Conservation (phyloP, 2,113 vertebrate species). For the Tragelaphus buxtoni region DNA sequence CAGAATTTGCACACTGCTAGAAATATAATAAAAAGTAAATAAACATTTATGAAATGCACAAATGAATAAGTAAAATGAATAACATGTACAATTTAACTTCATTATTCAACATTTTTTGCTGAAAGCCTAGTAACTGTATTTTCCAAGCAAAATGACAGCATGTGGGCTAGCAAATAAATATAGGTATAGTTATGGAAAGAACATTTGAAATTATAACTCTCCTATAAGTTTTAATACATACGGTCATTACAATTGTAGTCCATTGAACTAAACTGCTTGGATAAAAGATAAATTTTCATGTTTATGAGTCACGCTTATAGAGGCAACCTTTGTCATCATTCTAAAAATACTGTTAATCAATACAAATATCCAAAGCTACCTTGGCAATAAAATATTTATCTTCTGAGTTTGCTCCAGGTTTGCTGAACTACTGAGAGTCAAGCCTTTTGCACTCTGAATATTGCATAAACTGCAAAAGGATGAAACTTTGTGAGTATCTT, state of each 20-base stretch:
- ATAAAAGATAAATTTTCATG: not conserved
- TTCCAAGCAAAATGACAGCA: not conserved
- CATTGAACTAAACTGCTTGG: not conserved
- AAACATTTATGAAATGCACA: not conserved
- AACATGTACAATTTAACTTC: not conserved
- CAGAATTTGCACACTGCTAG: not conserved
- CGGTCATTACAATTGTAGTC: not conserved
- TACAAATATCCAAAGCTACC: not conserved
- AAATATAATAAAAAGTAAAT: not conserved
- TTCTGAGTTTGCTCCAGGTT: conserved; percentile 41
- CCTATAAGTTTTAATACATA: not conserved
- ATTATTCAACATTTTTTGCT: not conserved
- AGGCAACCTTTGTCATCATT: not conserved
- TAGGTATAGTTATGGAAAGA: not conserved
- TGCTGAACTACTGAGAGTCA: not conserved
- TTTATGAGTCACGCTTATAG: not conserved
- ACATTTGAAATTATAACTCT: not conserved
- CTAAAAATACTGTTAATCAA: not conserved
- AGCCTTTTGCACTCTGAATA: not conserved
- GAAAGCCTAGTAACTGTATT: not conserved
- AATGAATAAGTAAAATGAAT: not conserved
- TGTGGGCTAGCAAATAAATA: not conserved
- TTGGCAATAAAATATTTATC: not conserved
- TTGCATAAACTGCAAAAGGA: not conserved
- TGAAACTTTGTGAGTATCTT: conserved; percentile 52